These are phyloP conservation scores for Microctenopoma steveboyesi DNA, from an alignment of 2,797 vertebrate genomes.

Conservation along the genomic window DNA sequence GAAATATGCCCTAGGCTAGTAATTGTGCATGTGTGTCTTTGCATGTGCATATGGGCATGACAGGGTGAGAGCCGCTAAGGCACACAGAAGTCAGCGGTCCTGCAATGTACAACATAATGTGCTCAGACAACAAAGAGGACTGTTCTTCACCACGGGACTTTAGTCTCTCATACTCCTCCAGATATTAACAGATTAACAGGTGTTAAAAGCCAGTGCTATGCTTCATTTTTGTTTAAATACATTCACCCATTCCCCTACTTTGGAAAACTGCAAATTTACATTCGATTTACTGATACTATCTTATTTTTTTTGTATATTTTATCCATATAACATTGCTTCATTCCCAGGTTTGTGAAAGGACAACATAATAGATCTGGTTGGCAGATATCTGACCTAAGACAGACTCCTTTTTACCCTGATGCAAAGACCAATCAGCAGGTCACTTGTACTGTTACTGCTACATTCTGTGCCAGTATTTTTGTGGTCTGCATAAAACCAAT, in stretches of 20 bases:
- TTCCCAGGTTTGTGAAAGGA: too few relatives aligned
- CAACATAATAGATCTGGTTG: too few relatives aligned
- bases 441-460: too few relatives aligned
- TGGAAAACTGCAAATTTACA: too few relatives aligned
- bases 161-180: conserved; percentile 9
- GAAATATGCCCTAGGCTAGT: conserved; percentile 42
- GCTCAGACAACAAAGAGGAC: conserved; percentile 24
- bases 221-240: background rate
- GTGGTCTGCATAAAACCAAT: too few relatives aligned
- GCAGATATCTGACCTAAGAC: too few relatives aligned
- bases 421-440: too few relatives aligned
- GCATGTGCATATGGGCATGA: conserved; percentile 29
- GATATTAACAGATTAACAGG: conserved; percentile 29
- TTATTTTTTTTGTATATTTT: too few relatives aligned
- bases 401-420: too few relatives aligned
- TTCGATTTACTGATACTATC: too few relatives aligned
- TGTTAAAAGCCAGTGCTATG: conserved; percentile 20
- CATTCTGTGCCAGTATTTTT: too few relatives aligned
- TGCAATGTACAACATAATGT: conserved; percentile 21
- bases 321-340: too few relatives aligned
- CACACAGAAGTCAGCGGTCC: conserved; percentile 34
- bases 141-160: conserved; percentile 15
- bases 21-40: conserved; percentile 44
- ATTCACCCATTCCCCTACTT: background rate
- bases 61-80: conserved; percentile 18